phyloP scores from a whole-genome alignment of 1,140 invertebrate genomes.

The Dermatophagoides farinae region DNA sequence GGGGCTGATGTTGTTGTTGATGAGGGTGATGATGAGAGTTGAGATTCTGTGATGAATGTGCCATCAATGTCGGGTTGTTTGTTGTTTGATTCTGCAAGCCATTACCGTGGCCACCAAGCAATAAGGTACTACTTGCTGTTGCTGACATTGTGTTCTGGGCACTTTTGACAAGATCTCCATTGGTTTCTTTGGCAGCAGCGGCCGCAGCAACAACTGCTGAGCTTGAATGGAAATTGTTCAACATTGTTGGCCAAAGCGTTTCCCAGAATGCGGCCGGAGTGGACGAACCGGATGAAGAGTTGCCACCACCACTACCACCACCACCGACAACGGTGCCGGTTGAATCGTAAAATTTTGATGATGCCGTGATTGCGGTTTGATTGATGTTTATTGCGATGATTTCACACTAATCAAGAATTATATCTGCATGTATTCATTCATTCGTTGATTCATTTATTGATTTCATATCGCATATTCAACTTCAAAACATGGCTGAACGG shows the following conservation, averaged over 20 bases:
- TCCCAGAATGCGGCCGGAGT: constrained; percentile 8
- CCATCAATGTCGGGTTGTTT: no score
- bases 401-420: no score
- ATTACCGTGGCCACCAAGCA: not conserved
- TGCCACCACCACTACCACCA: not conserved
- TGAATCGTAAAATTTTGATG: not conserved
- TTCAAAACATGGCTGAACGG: no score
- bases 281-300: not conserved
- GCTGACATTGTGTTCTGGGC: not conserved
- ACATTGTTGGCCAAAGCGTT: constrained; percentile 9
- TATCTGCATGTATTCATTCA: no score
- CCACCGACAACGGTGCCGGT: not conserved
- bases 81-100: not conserved
- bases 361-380: not conserved
- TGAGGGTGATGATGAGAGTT: not conserved
- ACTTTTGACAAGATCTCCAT: constrained; percentile 1
- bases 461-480: no score
- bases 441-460: no score
- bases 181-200: not conserved
- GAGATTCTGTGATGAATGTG: not conserved
- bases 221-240: constrained; percentile 10
- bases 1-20: not conserved
- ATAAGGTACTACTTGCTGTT: not conserved
- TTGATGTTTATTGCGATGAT: no score
- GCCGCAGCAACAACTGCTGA: not conserved